Conservation (phyloP, 2,113 vertebrate genomes). For the Heterochromis multidens region DNA sequence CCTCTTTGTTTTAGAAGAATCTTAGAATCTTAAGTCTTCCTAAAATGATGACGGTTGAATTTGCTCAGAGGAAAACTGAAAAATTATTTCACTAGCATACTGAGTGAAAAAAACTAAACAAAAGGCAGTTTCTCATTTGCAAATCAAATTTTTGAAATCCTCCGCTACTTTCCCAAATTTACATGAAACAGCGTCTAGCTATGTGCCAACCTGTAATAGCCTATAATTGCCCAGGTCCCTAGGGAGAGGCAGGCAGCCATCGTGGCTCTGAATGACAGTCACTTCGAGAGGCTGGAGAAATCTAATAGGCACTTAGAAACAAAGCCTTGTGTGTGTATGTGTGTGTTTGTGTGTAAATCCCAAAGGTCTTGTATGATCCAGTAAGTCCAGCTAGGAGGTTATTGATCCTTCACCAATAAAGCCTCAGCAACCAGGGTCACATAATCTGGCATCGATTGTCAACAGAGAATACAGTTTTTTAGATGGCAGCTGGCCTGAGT, state of each 20-base stretch:
- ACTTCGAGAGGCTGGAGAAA: constrained; percentile 22
- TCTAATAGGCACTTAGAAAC: constrained; percentile 35
- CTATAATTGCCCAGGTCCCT: neutral
- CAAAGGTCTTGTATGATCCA: constrained; percentile 40
- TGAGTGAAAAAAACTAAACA: neutral
- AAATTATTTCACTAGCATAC: neutral
- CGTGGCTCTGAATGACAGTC: constrained; percentile 22
- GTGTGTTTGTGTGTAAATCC: constrained; percentile 22
- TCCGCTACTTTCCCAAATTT: neutral
- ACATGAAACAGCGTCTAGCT: neutral
- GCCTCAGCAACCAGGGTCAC: constrained; percentile 25
- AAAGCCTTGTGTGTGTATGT: neutral
- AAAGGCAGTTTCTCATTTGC: neutral
- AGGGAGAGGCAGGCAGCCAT: constrained; percentile 21
- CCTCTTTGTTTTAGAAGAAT: neutral
- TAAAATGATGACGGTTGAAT: neutral
- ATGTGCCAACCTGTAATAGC: neutral
- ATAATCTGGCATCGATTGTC: constrained; percentile 30
- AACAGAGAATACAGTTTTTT: constrained; percentile 13
- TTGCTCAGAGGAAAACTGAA: neutral
- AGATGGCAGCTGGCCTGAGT: neutral
- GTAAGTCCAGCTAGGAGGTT: constrained; percentile 43
- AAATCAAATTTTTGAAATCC: neutral
- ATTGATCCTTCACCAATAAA: constrained; percentile 47
- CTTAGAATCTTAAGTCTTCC: accelerated